Evolutionary conservation across 2,797 vertebrate genomes (phyloP).

Genomic region (Mus caroli): DNA sequence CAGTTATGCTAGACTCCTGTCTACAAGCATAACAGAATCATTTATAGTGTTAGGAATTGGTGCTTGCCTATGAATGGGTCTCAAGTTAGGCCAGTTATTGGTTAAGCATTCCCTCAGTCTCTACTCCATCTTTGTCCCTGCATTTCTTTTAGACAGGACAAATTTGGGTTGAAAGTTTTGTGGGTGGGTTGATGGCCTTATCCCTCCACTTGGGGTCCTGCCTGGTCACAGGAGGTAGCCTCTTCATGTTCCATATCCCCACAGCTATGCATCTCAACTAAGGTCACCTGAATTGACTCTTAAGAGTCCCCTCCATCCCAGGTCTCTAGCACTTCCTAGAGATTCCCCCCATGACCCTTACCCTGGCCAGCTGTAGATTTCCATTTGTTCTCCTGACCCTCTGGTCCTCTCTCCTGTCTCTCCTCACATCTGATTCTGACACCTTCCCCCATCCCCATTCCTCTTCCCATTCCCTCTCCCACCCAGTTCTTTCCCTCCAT

Average conservation of each 20-base stretch:
- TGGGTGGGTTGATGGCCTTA: background rate
- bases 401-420: background rate
- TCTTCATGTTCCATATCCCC: background rate
- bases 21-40: background rate
- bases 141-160: background rate
- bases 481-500: background rate
- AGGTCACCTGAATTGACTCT: background rate
- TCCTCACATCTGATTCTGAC: background rate
- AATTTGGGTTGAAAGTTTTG: background rate
- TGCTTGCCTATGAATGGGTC: background rate
- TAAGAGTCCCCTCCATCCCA: background rate
- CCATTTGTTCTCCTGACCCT: background rate
- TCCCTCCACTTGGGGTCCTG: background rate
- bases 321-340: background rate
- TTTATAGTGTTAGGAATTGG: background rate
- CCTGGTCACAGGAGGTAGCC: background rate
- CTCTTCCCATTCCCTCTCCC: background rate
- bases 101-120: background rate
- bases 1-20: background rate
- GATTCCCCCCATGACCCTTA: background rate
- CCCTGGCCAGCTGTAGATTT: background rate
- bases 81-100: background rate
- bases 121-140: background rate
- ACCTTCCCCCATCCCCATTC: background rate
- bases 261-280: background rate